Conservation (phyloP, 1,140 invertebrate species). For the Gryon sp. region DNA sequence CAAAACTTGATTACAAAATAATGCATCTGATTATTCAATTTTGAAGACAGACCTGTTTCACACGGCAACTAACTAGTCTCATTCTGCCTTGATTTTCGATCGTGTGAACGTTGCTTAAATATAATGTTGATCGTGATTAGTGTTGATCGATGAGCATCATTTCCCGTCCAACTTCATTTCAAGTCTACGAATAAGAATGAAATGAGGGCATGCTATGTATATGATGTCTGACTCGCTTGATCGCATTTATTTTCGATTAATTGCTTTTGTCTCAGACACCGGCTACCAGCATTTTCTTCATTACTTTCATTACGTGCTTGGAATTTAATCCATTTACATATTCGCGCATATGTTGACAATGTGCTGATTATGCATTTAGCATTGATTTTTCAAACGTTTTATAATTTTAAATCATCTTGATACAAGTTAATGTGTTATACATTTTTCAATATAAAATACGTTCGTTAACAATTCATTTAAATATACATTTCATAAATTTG, state of each 20-base stretch:
- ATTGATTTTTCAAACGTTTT: constrained; percentile 16
- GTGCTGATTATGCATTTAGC: background rate
- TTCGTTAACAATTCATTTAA: too few species aligned
- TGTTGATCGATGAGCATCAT: constrained; percentile 66
- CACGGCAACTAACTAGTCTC: constrained; percentile 52
- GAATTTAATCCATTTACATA: constrained; percentile 43
- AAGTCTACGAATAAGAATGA: constrained; percentile 57
- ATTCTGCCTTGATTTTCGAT: constrained; percentile 59
- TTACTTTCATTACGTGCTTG: constrained; percentile 51
- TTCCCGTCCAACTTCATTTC: constrained; percentile 65
- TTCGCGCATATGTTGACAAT: constrained; percentile 20
- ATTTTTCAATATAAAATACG: too few species aligned
- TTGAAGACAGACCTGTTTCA: constrained; percentile 49
- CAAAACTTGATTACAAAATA: constrained; percentile 48
- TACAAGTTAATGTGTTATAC: too few species aligned
- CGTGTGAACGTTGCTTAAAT: constrained; percentile 62
- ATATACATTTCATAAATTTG: too few species aligned
- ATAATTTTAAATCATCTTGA: too few species aligned
- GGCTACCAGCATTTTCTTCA: constrained; percentile 57
- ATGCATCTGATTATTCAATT: constrained; percentile 53
- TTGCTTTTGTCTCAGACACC: constrained; percentile 60
- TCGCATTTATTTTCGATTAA: constrained; percentile 63
- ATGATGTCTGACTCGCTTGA: constrained; percentile 55
- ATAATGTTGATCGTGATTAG: constrained; percentile 61
- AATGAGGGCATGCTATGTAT: constrained; percentile 50